Conservation (phyloP, 2,113 vertebrate genomes). For the Callipepla squamata region DNA sequence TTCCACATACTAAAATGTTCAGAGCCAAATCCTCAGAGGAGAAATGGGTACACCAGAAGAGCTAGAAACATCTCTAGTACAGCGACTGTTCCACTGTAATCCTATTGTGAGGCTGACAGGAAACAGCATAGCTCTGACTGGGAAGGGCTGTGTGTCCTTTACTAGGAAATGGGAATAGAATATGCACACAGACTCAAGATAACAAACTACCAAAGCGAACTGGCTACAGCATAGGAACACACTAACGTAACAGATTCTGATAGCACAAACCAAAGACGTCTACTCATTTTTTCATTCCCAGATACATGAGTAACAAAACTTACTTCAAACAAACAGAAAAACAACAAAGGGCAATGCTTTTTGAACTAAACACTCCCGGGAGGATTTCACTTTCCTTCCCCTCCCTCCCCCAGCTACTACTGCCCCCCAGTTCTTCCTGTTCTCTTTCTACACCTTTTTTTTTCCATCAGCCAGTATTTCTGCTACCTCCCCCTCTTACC, state of each 20-base stretch:
- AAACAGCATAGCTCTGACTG: neutral
- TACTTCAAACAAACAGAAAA: neutral
- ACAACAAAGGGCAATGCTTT: neutral
- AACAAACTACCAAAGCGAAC: neutral
- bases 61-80: neutral
- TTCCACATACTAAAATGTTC: neutral
- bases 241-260: neutral
- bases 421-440: neutral
- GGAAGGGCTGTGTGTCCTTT: neutral
- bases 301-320: neutral
- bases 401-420: neutral
- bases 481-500: neutral
- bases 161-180: neutral
- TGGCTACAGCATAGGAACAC: neutral
- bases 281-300: neutral
- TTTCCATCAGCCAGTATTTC: neutral
- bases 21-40: neutral
- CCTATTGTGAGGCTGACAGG: neutral
- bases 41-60: neutral
- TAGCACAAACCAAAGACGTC: neutral
- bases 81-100: neutral
- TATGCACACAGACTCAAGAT: neutral
- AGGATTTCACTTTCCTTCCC: neutral
- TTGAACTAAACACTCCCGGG: neutral
- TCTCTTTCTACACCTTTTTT: neutral